Evolutionary conservation across 2,888 invertebrate species (phyloP).

Genomic region (Ectropis crepuscularia): DNA sequence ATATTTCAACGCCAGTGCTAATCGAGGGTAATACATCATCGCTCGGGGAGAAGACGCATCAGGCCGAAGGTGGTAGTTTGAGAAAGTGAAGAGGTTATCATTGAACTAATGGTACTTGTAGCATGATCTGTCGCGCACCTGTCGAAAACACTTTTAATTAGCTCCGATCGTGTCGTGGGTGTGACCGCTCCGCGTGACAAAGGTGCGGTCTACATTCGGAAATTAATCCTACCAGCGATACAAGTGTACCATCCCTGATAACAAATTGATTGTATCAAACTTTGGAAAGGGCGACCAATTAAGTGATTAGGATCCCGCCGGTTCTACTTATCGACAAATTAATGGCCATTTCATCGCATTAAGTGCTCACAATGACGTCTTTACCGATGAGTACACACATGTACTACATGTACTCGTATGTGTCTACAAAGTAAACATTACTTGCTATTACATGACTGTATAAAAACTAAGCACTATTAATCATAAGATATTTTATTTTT

Average conservation of each 20-base stretch:
- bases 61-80: constrained; percentile 14
- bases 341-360: constrained; percentile 61
- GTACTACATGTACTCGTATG: too few species aligned
- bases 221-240: constrained; percentile 78
- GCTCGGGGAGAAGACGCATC: constrained; percentile 37
- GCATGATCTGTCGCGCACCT: constrained; percentile 66
- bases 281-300: constrained; percentile 68
- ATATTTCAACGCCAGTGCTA: constrained; percentile 53
- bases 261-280: constrained; percentile 73
- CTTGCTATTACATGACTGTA: too few species aligned
- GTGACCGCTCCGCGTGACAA: constrained; percentile 53
- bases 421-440: too few species aligned
- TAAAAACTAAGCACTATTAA: too few species aligned
- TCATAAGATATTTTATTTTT: too few species aligned
- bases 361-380: constrained; percentile 59
- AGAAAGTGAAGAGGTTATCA: constrained; percentile 51
- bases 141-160: constrained; percentile 82
- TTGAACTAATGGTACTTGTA: constrained; percentile 69
- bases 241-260: constrained; percentile 64
- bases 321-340: constrained; percentile 67
- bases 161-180: constrained; percentile 61
- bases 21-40: constrained; percentile 65
- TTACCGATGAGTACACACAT: constrained; percentile 29
- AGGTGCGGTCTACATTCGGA: constrained; percentile 79
- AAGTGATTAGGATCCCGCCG: constrained; percentile 72